Conservation (phyloP, 2,797 vertebrate genomes). For the Myotis pilosus region DNA sequence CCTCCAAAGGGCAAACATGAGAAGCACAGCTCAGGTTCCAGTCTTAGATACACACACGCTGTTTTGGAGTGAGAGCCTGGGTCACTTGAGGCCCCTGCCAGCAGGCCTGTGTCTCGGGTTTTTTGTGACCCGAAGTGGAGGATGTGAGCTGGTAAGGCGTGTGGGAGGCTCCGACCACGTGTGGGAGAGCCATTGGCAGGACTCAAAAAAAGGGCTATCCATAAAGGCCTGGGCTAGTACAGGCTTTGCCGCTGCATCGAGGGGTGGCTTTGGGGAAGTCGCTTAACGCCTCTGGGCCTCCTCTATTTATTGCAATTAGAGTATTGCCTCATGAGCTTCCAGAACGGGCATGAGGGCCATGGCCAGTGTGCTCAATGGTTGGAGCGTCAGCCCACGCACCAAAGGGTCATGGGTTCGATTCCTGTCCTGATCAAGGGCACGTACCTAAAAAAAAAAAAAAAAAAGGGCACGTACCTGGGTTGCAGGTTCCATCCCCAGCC, state of each 20-base stretch:
- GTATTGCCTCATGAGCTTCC: neutral
- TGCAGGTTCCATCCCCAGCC: no score
- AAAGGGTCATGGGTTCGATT: no score
- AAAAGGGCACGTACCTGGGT: no score
- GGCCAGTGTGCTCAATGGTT: no score
- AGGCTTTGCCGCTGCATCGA: fast-evolving
- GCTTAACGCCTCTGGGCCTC: neutral
- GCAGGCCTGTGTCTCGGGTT: neutral
- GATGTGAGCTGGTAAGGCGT: neutral
- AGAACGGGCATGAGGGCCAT: neutral
- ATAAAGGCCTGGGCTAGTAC: neutral
- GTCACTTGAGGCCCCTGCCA: neutral
- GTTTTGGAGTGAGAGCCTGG: neutral
- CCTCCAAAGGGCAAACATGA: neutral
- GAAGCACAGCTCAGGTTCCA: neutral
- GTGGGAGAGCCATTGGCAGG: neutral
- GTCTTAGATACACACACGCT: neutral
- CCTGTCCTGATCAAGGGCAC: no score
- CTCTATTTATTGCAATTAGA: neutral
- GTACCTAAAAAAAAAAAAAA: no score
- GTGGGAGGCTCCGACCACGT: neutral
- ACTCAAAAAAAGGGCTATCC: neutral
- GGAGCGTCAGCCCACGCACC: no score
- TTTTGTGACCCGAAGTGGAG: neutral
- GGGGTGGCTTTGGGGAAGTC: neutral